Base-by-base conservation (phyloP, 2,797 vertebrate species). In the Anas capensis region DNA sequence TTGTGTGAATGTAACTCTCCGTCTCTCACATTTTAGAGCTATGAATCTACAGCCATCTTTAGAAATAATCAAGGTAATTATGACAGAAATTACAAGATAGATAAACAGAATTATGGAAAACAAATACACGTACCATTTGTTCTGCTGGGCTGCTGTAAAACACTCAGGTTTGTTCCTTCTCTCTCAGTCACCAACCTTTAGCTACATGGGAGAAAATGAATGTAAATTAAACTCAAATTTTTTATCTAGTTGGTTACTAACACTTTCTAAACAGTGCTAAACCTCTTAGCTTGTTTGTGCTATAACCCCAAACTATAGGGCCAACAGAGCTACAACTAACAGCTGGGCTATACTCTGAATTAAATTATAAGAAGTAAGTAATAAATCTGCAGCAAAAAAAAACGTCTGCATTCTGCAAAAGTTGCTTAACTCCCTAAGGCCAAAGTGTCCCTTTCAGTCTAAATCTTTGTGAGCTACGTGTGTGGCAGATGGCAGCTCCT, bases 401-500 rank as follows among this genome's bases (percentile, higher is more conserved):
- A 36, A n/a, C n/a, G 17, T 16, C 27, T 3, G 23, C 80, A 2
- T n/a, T 49, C 14, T 61, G 48, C 34, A 20, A 3, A 53, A 87
- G 75, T 33, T 19, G 1, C 23, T 76, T 27, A 51, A 77, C 49
- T 72, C 79, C 44, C 31, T 27, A 64, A 48, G 57, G 42, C 68
- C 64, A 61, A 82, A 68, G 40, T 0, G 3, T 64, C 69, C 33
- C 5, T 1, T 26, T 24, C 26, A 40, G 73, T 3, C 20, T 4
- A 23, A 13, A 48, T 0, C 4, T 57, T 33, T 16, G 71, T 23
- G 79, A 44, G 80, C 6, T 53, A 46, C 1, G 1, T 6, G 13
- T 46, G 33, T 79, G 83, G 62, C 72, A 90, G 86, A 82, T 54
- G 73, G 66, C 66, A 51, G 92, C 56, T 88, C 60, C 81, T 57